Base-by-base conservation (phyloP, 2,113 vertebrate genomes). In the Taurulus bubalis region DNA sequence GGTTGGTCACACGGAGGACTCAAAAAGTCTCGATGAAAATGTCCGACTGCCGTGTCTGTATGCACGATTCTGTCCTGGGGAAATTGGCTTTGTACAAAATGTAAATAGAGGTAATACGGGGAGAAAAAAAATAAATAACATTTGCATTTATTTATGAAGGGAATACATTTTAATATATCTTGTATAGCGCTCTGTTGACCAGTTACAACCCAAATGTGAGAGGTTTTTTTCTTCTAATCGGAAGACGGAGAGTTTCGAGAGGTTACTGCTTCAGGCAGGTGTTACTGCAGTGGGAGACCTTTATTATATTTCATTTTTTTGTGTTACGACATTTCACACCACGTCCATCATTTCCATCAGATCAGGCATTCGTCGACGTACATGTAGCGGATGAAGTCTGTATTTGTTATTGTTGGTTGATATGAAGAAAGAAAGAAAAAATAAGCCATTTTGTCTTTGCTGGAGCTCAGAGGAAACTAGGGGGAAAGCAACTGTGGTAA, bases 91-190 rank as follows among this genome's bases (percentile, higher is more conserved):
- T 94, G 92, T 93, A 91, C 75, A 90, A 91, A 91, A 88, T 94
- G 95, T 95, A 95, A 90, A 95, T 94, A 94, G 85, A 88, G 78
- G 84, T 84, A 90, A 87, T 77, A 72, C 85, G 77, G 77, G 80
- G 75, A 38, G 71, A 80, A 2, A 28, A 56, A 56, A 58, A 56
- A 71, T 88, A 83, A 83, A 85, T 88, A 82, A 93, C 88, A 90
- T 91, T 91, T 94, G 92, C 91, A 90, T 94, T 95, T 96, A 96
- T 96, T 96, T 96, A 95, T 96, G 89, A 94, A 91, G 93, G 94
- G 93, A 94, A 94, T 87, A 95, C 87, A 94, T 85, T 94, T 93
- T 95, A 96, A 96, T 96, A 95, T 96, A 96, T 95, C 94, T 91
- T 93, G 85, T 93, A 93, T 90, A 88, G 89, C 73, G 90, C 86